Percentiles rank a stretch among this genome's conserved stretches.
Evolutionary conservation across 37 sponge, comb jelly and placozoan species (phyloP).

Genomic region (Dysidea cf. avara): DNA sequence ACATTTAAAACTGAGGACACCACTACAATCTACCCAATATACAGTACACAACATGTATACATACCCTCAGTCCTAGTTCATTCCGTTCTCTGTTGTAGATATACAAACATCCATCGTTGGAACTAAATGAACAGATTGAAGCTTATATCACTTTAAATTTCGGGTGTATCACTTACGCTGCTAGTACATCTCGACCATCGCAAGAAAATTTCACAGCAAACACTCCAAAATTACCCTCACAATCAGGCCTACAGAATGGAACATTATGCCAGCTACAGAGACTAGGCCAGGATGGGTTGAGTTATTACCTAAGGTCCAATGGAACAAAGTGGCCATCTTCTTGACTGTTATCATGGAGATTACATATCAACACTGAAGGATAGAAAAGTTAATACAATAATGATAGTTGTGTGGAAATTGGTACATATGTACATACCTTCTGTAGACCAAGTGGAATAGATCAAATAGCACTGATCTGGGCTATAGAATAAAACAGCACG

Average conservation of each 20-base stretch:
- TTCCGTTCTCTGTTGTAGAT: constrained; percentile 55
- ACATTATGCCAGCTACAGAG: not conserved
- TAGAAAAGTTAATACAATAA: not conserved
- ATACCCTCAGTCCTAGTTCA: constrained; percentile 49
- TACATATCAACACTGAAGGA: constrained; percentile 67
- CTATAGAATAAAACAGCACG: constrained; percentile 11
- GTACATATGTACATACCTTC: constrained; percentile 24
- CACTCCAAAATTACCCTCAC: constrained; percentile 40
- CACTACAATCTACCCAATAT: no score
- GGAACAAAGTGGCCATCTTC: constrained; percentile 41
- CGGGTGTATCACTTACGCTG: constrained; percentile 43
- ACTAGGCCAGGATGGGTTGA: no score
- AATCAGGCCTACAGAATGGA: constrained; percentile 20
- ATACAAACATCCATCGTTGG: constrained; percentile 75
- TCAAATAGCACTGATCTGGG: constrained; percentile 66
- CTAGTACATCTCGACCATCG: constrained; percentile 65
- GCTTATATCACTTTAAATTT: not conserved
- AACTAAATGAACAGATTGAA: constrained; percentile 22
- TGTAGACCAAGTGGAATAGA: constrained; percentile 81
- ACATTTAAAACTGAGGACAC: no score
- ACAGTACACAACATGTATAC: no score
- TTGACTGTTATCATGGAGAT: constrained; percentile 42
- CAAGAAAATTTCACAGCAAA: constrained; percentile 52
- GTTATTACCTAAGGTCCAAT: constrained; percentile 40
- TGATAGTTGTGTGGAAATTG: not conserved